Conservation (phyloP, 2,113 vertebrate species). For the Tretioscincus oriximinensis region DNA sequence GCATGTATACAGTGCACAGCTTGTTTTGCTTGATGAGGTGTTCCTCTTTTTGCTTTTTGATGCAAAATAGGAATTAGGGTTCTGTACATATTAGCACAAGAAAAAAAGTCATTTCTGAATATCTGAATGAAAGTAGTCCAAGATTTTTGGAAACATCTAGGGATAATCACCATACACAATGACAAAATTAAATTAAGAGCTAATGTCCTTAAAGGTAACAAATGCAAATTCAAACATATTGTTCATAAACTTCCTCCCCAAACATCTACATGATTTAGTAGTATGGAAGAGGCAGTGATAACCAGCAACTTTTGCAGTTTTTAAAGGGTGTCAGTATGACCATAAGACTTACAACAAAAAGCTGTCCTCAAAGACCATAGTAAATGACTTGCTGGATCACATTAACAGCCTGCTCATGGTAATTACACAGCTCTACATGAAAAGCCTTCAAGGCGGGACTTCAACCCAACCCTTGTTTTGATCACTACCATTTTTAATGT, state of each 20-base stretch:
- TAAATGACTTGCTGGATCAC: no score
- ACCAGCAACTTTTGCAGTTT: no score
- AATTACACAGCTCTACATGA: no score
- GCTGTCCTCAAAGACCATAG: no score
- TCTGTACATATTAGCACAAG: slow-evolving; percentile 72
- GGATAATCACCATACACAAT: slow-evolving; percentile 18
- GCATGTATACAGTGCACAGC: slow-evolving; percentile 98
- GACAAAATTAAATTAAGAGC: neutral
- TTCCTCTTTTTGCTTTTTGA: slow-evolving; percentile 98
- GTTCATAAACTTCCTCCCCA: no score
- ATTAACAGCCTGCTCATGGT: no score
- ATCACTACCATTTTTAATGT: no score
- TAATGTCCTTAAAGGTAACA: neutral
- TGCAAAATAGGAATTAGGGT: slow-evolving; percentile 97
- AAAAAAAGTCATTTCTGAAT: slow-evolving; percentile 23
- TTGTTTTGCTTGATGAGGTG: slow-evolving; percentile 98
- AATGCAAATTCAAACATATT: neutral
- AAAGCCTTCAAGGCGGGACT: no score
- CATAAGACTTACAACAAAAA: no score
- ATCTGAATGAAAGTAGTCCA: slow-evolving; percentile 15
- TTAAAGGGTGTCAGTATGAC: no score
- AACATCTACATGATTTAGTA: neutral
- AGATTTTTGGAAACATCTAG: slow-evolving; percentile 28
- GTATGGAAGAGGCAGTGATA: no score
- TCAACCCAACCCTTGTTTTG: no score